Base-by-base conservation (phyloP, 2,797 vertebrate genomes). In the Eptatretus atami region DNA sequence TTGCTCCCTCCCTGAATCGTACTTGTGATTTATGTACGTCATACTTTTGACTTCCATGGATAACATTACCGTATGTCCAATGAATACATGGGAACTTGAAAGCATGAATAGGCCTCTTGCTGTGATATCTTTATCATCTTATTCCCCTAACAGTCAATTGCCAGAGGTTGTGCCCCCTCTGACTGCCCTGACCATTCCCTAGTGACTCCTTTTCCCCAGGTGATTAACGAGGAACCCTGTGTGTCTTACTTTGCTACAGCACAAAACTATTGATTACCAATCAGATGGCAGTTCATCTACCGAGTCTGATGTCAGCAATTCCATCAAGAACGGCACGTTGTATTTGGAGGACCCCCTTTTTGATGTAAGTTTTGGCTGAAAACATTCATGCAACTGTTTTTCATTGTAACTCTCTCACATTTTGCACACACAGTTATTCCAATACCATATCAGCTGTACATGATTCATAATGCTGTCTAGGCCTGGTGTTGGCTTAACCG, bases 301-400 rank as follows among this genome's bases (percentile, higher is more conserved):
- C 0, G 92, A 98, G 74, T 96, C 92, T 0, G 92, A 98, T 71
- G 93, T 98, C 77, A 98, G 92, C 79, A 95, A 98, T 77, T 98
- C 92, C 64, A 88, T 96, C 74, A 96, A 93, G 76, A 98, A 98
- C 0, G 92, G 87, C 65, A 86, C 96, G 70, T 77, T 98, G 19
- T 98, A 80, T 73, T 72, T 96, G 68, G 87, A 96, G 72, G 92
- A 98, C 72, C 92, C 92, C 10, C 85, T 98, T 71, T 94, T 95
- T 71, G 88, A 93, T 0, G 92, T 98, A 72, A 67, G 78, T 63
- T 53, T 53, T 64, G 54, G 13, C 12, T 65, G 11, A 15, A 15
- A n/a, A 10, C n/a, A 54, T 14, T 54, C 13, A 52, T 52, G 25
- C 52, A 15, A n/a, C 8, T 12, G 6, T 54, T 53, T 53, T 14